phyloP scores from a whole-genome alignment of 2,888 invertebrate genomes.

The Dioctria linearis region DNA sequence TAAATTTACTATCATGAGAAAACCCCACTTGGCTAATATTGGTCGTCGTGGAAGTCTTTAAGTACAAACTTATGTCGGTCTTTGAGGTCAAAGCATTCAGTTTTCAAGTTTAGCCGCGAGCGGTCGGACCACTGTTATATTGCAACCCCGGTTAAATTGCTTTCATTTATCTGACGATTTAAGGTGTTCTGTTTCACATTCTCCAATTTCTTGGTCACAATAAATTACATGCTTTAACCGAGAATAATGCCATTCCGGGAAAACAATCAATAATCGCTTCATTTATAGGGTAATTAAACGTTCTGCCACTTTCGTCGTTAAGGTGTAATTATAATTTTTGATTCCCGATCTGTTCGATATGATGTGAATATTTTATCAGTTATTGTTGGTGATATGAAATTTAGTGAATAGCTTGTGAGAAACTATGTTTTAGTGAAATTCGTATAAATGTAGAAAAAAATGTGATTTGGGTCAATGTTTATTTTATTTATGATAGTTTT shows the following conservation, averaged over 20 bases:
- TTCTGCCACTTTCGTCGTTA: not conserved
- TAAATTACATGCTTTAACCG: not conserved
- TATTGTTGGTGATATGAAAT: no score
- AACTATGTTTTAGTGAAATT: no score
- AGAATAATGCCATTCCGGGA: not conserved
- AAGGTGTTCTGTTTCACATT: not conserved
- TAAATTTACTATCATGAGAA: not conserved
- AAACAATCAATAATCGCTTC: not conserved
- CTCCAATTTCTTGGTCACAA: not conserved
- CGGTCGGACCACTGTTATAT: not conserved
- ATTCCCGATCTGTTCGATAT: not conserved
- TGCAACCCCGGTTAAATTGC: not conserved
- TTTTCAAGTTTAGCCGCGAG: conserved; percentile 16
- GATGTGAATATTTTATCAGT: not conserved
- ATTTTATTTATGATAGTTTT: no score
- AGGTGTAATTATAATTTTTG: not conserved
- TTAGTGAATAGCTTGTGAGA: no score
- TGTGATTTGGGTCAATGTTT: no score
- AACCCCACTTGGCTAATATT: conserved; percentile 28
- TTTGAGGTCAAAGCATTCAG: conserved; percentile 29
- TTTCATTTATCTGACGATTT: not conserved
- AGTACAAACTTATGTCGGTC: conserved; percentile 8
- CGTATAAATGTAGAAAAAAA: no score
- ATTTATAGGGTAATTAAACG: not conserved
- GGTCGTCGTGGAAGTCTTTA: conserved; percentile 18